These are phyloP conservation scores for Crocidura indochinensis DNA, from an alignment of 2,797 vertebrate genomes.

Conservation along the genomic window DNA sequence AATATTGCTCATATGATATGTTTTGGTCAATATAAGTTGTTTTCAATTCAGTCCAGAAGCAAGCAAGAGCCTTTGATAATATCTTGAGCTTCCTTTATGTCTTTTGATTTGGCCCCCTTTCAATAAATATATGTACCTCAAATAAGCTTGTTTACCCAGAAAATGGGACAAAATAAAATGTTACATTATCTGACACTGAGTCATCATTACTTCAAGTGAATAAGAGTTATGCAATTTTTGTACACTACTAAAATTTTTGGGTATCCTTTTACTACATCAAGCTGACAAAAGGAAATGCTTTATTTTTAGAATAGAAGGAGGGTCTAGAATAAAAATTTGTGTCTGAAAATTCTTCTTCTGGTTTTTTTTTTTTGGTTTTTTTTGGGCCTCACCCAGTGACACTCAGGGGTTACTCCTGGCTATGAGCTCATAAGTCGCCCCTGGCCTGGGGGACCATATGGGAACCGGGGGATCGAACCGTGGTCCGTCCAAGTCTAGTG, in stretches of 20 bases:
- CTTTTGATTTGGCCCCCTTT: not conserved
- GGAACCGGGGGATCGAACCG: too few species aligned
- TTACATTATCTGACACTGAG: not conserved
- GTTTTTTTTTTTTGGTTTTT: too few species aligned
- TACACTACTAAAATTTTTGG: not conserved
- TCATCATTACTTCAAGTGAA: not conserved
- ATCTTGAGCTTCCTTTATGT: not conserved
- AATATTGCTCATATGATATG: not conserved
- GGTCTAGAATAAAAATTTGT: slow-evolving; percentile 22
- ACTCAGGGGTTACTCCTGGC: too few species aligned
- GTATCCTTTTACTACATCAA: not conserved
- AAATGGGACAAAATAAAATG: not conserved
- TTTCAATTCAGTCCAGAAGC: not conserved
- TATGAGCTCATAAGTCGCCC: too few species aligned
- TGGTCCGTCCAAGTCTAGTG: too few species aligned
- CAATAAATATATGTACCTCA: not conserved
- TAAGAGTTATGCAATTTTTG: slow-evolving; percentile 3
- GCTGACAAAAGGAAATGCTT: not conserved
- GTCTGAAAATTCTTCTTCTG: slow-evolving; percentile 6
- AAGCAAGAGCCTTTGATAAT: not conserved
- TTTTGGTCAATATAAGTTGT: not conserved
- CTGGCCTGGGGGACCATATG: too few species aligned
- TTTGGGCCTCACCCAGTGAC: too few species aligned
- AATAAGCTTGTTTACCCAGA: not conserved
- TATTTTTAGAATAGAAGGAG: not conserved